These are phyloP conservation scores for Endotricha flammealis DNA, from an alignment of 2,888 invertebrate species.

Conservation along the genomic window DNA sequence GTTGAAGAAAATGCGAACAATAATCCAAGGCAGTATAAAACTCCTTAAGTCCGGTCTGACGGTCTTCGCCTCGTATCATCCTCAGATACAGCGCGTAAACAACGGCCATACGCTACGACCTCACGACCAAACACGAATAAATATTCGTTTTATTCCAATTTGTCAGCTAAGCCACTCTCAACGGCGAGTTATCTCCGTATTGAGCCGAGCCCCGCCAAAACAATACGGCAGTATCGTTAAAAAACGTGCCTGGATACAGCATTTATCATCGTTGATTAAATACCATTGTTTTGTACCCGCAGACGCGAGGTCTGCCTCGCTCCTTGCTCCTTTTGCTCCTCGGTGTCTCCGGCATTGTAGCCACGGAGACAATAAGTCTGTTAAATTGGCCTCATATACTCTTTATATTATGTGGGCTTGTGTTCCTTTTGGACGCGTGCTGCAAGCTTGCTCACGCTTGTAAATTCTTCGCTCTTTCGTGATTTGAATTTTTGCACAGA, in stretches of 20 bases:
- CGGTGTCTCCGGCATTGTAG: slow-evolving; percentile 67
- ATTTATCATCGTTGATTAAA: slow-evolving; percentile 79
- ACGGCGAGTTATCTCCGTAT: slow-evolving; percentile 74
- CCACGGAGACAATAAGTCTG: slow-evolving; percentile 76
- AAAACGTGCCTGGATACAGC: slow-evolving; percentile 76
- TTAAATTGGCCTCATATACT: slow-evolving; percentile 73
- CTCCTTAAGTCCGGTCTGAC: too few species aligned
- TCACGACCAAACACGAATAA: slow-evolving; percentile 65
- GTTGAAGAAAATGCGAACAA: too few species aligned
- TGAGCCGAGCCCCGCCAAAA: slow-evolving; percentile 75
- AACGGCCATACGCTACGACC: slow-evolving; percentile 28
- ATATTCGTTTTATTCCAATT: slow-evolving; percentile 78
- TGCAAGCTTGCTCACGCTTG: slow-evolving; percentile 41
- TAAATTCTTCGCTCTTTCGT: slow-evolving; percentile 43
- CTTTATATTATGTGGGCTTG: slow-evolving; percentile 62
- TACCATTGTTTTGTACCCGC: slow-evolving; percentile 77
- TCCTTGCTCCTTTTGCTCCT: slow-evolving; percentile 63
- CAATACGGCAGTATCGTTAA: slow-evolving; percentile 76
- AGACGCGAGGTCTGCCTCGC: slow-evolving; percentile 59
- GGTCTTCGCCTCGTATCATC: background rate
- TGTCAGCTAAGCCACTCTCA: slow-evolving; percentile 77
- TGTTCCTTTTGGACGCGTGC: slow-evolving; percentile 47
- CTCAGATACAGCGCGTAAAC: slow-evolving; percentile 17
- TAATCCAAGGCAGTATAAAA: too few species aligned
- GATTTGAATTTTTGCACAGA: background rate